Percentiles rank a stretch among this genome's conserved stretches.
Conservation (phyloP, 2,797 vertebrate species). For the Gobio occitaniae region DNA sequence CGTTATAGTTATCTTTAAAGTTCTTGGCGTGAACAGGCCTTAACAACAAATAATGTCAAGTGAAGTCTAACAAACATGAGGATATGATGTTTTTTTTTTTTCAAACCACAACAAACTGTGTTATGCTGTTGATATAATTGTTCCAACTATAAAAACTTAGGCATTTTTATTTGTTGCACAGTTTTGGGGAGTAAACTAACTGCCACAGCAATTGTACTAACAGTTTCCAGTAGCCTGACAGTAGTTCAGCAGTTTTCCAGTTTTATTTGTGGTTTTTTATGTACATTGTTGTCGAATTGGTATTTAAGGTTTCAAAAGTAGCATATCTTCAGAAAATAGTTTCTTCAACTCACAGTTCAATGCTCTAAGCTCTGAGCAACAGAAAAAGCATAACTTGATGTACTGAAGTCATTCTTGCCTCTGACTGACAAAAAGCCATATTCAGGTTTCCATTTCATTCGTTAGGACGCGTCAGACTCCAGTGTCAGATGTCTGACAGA, state of each 20-base stretch:
- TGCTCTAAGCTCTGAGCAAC: neutral
- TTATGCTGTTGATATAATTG: neutral
- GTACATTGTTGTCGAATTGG: neutral
- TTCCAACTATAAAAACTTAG: neutral
- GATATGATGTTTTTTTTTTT: neutral
- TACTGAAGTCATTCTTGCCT: neutral
- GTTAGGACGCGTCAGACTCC: neutral
- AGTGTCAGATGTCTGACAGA: constrained; percentile 45
- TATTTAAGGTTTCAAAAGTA: neutral
- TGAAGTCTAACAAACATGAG: neutral
- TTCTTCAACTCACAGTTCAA: neutral
- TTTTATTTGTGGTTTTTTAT: neutral
- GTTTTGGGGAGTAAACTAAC: neutral
- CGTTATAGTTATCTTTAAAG: no score
- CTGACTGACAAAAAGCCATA: constrained; percentile 40
- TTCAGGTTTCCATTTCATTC: constrained; percentile 39
- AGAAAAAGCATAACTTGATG: neutral
- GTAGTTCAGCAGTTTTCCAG: neutral
- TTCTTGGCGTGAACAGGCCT: neutral
- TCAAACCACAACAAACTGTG: neutral
- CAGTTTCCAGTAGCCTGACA: neutral
- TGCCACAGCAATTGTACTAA: neutral
- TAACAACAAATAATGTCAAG: neutral
- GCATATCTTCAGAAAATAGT: neutral
- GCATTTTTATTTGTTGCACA: neutral